A percentile compares a stretch with the other conserved stretches of the same genome.
Evolutionary conservation across 2,888 invertebrate species (phyloP).

Genomic region (Tubulanus polymorphus): DNA sequence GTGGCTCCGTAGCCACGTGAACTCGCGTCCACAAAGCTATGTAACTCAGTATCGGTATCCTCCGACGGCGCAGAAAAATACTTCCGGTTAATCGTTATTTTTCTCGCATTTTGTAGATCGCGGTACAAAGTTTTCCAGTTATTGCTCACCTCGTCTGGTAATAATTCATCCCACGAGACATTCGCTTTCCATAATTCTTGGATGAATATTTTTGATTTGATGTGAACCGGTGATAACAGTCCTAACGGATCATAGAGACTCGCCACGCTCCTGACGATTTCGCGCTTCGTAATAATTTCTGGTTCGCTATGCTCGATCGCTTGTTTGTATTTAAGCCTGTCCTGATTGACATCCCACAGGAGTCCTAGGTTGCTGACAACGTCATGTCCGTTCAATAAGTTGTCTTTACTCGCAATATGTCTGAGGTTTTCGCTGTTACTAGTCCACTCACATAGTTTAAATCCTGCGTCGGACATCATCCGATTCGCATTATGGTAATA

Average conservation of each 20-base stretch:
- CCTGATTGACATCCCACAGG: conserved; percentile 4
- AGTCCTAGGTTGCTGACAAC: conserved; percentile 9
- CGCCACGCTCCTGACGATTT: neutral
- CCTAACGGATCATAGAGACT: conserved; percentile 1
- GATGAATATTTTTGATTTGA: neutral
- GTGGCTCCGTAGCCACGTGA: conserved; percentile 2
- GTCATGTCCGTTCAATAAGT: neutral
- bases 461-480: conserved; percentile 11
- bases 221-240: neutral
- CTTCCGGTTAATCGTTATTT: neutral
- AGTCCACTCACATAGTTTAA: conserved; percentile 15
- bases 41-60: neutral
- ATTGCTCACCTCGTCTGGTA: neutral
- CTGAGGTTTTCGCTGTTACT: conserved; percentile 6
- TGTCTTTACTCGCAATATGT: neutral
- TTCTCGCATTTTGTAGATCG: neutral
- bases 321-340: neutral
- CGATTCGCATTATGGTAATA: conserved; percentile 9
- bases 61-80: neutral
- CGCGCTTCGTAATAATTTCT: neutral
- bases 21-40: conserved; percentile 10
- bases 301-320: neutral
- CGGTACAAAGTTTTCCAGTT: neutral
- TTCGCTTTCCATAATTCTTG: conserved; percentile 2
- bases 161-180: neutral